Evolutionary conservation across 2,113 vertebrate species (phyloP), one percentile per base, ranked within the genome.

Genomic region (Dissostichus mawsoni): DNA sequence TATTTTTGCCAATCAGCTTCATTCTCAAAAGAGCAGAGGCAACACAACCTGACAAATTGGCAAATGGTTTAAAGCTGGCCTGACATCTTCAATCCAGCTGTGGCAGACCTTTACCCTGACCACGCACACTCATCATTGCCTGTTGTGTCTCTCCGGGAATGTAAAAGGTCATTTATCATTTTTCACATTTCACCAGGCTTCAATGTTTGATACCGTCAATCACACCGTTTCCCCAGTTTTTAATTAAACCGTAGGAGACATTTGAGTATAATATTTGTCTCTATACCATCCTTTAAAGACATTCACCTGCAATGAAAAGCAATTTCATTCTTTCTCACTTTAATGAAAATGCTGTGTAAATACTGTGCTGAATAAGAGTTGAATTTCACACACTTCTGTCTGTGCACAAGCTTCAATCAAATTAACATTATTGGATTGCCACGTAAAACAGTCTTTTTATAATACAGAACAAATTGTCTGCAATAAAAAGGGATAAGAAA

Each of bases 401-500:
- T 61, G 44, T 56, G 53, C 25, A 57, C 8, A 7, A 52, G 69
- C 71, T 74, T 81, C 72, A 76, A 61, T 80, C 16, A 12, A 80
- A 79, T 78, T 63, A 85, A 79, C 70, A 59, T 58, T 8, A 50
- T 44, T 71, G 72, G 52, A 74, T 45, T 62, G 58, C 78, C 18
- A 47, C 41, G 53, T 53, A 67, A 75, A 50, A 57, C 62, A 51
- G 48, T 70, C 64, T 79, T 82, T 74, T 83, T 75, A 59, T 71
- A 84, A 33, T 61, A 68, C 75, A 50, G 20, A 29, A 57, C 58
- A 85, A 76, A 85, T 67, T 63, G 76, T 86, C 81, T 81, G 78
- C 76, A 66, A 82, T 84, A 78, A 85, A 41, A 88, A 80, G 17
- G 66, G 55, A 53, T 55, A 68, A 84, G 68, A 77, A 79, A 83